These are phyloP conservation scores for Chrysolina oricalcia DNA, from an alignment of 2,888 invertebrate species.

Conservation along the genomic window DNA sequence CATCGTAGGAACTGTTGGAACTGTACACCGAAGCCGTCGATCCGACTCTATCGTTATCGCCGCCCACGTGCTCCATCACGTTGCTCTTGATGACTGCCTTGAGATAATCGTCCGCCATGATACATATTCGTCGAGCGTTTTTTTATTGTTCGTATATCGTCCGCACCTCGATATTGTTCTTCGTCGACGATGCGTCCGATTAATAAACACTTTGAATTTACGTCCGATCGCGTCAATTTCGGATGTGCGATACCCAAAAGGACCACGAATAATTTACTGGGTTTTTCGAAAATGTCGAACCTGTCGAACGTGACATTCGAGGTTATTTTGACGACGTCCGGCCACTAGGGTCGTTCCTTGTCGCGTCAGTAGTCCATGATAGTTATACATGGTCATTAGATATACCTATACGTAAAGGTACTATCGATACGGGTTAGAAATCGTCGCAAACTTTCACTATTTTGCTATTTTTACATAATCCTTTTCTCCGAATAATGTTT, in stretches of 20 bases:
- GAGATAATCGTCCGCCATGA: conserved; percentile 64
- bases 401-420: neutral
- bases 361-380: neutral
- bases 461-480: neutral
- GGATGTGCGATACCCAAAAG: conserved; percentile 20
- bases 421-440: neutral
- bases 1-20: conserved; percentile 54
- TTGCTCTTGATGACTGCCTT: conserved; percentile 65
- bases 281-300: conserved; percentile 46
- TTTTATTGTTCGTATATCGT: too few species aligned
- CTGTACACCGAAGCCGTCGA: conserved; percentile 51
- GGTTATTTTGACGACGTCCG: conserved; percentile 40
- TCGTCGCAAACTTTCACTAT: neutral
- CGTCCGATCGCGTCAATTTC: neutral
- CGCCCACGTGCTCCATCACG: conserved; percentile 53
- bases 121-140: neutral
- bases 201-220: conserved; percentile 23
- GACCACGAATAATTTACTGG: conserved; percentile 49
- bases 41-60: conserved; percentile 42
- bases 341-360: conserved; percentile 33
- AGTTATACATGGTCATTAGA: neutral
- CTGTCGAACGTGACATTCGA: conserved; percentile 48
- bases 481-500: neutral
- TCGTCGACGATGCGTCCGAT: conserved; percentile 12
- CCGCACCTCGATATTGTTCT: conserved; percentile 15